Evolutionary conservation across 2,113 vertebrate species (phyloP).

Genomic region (zebrafish (Danio rerio)): GRCz12tu NC_133185.1:5164001-5164500

Average conservation of each 20-base stretch:
- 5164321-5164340: constrained; percentile 47
- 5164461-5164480: not conserved
- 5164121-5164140: too few relatives aligned
- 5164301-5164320: constrained; percentile 39
- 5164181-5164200: too few relatives aligned
- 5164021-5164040: too few relatives aligned
- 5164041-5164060: too few relatives aligned
- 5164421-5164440: not conserved
- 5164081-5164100: too few relatives aligned
- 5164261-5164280: not conserved
- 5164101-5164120: too few relatives aligned
- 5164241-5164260: not conserved
- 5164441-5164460: not conserved
- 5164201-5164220: too few relatives aligned
- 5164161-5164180: too few relatives aligned
- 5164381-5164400: constrained; percentile 32
- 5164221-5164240: too few relatives aligned
- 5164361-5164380: constrained; percentile 40
- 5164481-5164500: not conserved
- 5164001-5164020: too few relatives aligned
- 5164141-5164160: too few relatives aligned
- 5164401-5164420: constrained; percentile 18
- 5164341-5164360: constrained; percentile 44
- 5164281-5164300: constrained; percentile 26
- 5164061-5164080: too few relatives aligned